These are phyloP conservation scores for Gorsachius magnificus DNA, from an alignment of 2,797 vertebrate genomes.

Conservation along the genomic window DNA sequence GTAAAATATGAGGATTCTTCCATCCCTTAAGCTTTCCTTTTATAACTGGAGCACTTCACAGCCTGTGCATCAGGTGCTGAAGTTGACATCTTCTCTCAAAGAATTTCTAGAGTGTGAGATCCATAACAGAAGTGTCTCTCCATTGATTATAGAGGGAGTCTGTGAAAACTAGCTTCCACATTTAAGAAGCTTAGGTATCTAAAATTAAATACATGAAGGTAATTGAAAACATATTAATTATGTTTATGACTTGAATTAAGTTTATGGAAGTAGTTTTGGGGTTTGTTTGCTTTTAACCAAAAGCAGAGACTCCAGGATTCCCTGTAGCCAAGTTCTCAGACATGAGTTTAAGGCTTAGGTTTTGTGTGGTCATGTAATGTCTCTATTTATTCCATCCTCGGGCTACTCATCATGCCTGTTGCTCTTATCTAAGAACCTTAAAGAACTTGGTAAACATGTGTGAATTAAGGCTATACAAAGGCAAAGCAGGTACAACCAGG, in stretches of 20 bases:
- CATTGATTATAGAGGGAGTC: not conserved
- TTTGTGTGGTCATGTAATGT: not conserved
- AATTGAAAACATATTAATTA: not conserved
- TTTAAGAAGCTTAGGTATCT: not conserved
- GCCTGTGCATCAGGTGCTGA: not conserved
- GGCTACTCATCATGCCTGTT: not conserved
- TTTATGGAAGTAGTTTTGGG: not conserved
- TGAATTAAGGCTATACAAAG: not conserved
- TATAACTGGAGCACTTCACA: not conserved
- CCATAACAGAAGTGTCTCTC: not conserved
- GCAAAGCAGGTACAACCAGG: not conserved
- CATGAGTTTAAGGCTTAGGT: not conserved
- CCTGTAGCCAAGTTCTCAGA: not conserved
- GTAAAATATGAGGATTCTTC: not conserved
- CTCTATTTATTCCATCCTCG: not conserved
- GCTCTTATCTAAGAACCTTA: not conserved
- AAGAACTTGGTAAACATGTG: not conserved
- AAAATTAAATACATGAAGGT: not conserved
- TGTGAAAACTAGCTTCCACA: not conserved
- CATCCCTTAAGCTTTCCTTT: not conserved
- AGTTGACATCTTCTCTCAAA: not conserved
- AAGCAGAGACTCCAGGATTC: not conserved
- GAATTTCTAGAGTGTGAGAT: not conserved
- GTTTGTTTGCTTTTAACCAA: not conserved
- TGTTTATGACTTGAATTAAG: not conserved